Conservation (phyloP, 2,888 invertebrate species). For the Agrotis segetum region DNA sequence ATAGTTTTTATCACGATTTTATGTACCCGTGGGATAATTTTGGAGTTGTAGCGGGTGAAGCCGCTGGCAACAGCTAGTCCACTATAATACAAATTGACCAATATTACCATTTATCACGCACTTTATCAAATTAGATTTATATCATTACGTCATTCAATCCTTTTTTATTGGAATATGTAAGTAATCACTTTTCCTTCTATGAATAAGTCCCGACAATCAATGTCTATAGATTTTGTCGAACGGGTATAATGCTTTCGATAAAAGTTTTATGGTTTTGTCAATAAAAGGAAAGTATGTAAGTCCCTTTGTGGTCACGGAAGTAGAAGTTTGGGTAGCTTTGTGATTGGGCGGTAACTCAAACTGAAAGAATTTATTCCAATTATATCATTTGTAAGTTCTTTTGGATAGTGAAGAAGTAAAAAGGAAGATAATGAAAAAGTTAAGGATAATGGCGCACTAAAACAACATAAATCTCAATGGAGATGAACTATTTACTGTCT, state of each 20-base stretch:
- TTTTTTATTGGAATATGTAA: conserved; percentile 14
- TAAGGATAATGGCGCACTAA: too few relatives aligned
- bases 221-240: conserved; percentile 8
- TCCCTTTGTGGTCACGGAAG: background rate
- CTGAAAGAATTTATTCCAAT: too few relatives aligned
- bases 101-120: conserved; percentile 30
- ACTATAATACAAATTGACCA: background rate
- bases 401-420: too few relatives aligned
- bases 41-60: too few relatives aligned
- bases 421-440: too few relatives aligned
- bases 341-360: background rate
- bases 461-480: too few relatives aligned
- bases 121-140: conserved; percentile 43
- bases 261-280: conserved; percentile 6
- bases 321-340: background rate
- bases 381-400: too few relatives aligned
- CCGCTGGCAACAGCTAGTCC: too few relatives aligned
- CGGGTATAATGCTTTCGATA: background rate
- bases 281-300: background rate
- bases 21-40: too few relatives aligned
- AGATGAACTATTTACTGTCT: too few relatives aligned
- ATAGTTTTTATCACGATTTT: too few relatives aligned
- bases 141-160: conserved; percentile 12
- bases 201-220: conserved; percentile 10
- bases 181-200: conserved; percentile 38